Conservation (phyloP, 2,113 vertebrate genomes). For the Arizona elegans region DNA sequence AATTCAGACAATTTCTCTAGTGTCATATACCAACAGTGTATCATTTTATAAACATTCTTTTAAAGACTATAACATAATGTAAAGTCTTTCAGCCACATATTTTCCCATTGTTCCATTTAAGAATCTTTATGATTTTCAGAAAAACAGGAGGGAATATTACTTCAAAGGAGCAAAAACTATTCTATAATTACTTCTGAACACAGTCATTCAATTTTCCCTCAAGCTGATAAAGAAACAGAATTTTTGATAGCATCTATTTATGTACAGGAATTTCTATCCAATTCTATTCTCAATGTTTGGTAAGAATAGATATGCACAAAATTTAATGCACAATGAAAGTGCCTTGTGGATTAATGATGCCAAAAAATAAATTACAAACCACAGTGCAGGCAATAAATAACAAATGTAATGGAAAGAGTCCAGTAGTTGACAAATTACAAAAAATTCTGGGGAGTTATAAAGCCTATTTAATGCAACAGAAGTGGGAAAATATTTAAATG, state of each 20-base stretch:
- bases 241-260: neutral
- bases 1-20: neutral
- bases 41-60: neutral
- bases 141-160: neutral
- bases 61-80: neutral
- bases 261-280: neutral
- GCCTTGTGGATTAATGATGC: conserved; percentile 25
- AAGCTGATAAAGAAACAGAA: neutral
- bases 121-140: neutral
- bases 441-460: neutral
- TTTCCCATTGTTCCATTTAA: neutral
- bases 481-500: conserved; percentile 3
- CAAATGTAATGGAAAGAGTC: conserved; percentile 15
- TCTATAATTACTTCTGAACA: neutral
- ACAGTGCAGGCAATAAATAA: conserved; percentile 19
- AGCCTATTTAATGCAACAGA: neutral
- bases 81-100: neutral
- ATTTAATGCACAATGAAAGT: conserved; percentile 2
- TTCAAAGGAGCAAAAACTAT: neutral
- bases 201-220: neutral
- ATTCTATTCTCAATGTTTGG: neutral
- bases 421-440: conserved; percentile 2
- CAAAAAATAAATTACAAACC: conserved; percentile 23
- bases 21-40: neutral
- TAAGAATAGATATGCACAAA: neutral